phyloP scores from a whole-genome alignment of 1,140 invertebrate genomes.

The Euwallacea similis region DNA sequence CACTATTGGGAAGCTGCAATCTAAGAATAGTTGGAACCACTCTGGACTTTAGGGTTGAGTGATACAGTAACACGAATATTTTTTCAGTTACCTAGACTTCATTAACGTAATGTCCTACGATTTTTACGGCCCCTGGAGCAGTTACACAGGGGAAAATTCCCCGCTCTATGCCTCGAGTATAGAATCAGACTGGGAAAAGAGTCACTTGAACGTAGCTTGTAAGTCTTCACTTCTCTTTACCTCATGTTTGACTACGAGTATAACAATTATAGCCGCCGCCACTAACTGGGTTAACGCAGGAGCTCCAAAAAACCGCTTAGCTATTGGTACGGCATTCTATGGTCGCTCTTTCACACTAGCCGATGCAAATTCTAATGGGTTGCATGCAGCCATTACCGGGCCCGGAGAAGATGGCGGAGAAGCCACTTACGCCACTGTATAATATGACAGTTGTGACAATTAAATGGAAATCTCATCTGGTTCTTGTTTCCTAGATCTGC shows the following conservation, averaged over 20 bases:
- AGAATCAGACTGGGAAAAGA: slow-evolving; percentile 49
- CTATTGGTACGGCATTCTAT: slow-evolving; percentile 67
- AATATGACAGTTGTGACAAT: background rate
- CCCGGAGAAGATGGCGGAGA: slow-evolving; percentile 50
- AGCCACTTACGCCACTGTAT: slow-evolving; percentile 9
- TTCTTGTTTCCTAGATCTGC: slow-evolving; percentile 10
- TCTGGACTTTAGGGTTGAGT: too few species aligned
- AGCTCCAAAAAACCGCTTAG: slow-evolving; percentile 60
- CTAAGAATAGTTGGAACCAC: too few species aligned
- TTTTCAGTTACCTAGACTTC: slow-evolving; percentile 58
- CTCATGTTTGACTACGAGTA: background rate
- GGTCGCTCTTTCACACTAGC: slow-evolving; percentile 65
- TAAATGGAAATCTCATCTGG: background rate
- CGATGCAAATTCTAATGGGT: slow-evolving; percentile 54
- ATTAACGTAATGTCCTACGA: slow-evolving; percentile 73
- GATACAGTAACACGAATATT: background rate
- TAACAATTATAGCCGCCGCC: slow-evolving; percentile 4
- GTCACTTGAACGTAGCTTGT: slow-evolving; percentile 50
- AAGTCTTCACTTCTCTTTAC: background rate
- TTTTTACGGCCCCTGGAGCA: slow-evolving; percentile 67
- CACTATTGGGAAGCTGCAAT: too few species aligned
- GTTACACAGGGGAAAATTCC: slow-evolving; percentile 59
- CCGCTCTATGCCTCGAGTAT: slow-evolving; percentile 58
- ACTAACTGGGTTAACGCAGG: slow-evolving; percentile 49
- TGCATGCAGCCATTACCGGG: slow-evolving; percentile 58